Conservation (phyloP, 1,140 invertebrate species). For the Diachasma alloeum region DNA sequence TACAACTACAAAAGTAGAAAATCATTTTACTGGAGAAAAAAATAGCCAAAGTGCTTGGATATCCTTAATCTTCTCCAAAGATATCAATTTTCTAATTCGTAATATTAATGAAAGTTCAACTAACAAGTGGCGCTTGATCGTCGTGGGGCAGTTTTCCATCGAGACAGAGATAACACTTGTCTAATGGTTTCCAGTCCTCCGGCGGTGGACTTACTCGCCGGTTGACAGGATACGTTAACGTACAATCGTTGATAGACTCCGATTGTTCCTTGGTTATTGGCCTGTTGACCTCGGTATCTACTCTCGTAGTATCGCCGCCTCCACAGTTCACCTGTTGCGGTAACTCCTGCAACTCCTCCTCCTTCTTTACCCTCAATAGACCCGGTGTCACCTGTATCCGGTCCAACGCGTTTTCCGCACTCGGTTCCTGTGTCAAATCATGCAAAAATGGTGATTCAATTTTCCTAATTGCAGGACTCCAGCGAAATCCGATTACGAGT, state of each 20-base stretch:
- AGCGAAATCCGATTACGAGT: no score
- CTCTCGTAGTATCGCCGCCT: conserved; percentile 37
- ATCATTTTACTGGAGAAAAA: no score
- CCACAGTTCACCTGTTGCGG: conserved; percentile 41
- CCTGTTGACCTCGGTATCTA: conserved; percentile 45
- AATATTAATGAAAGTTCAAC: conserved; percentile 27
- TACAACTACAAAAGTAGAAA: no score
- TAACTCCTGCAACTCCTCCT: conserved; percentile 59
- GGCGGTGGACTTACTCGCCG: conserved; percentile 65
- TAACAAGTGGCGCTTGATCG: conserved; percentile 69
- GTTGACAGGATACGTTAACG: conserved; percentile 43
- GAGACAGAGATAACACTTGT: conserved; percentile 88
- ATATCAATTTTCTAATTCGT: not conserved
- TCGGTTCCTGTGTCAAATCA: conserved; percentile 44
- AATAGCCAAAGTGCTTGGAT: no score
- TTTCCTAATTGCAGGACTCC: no score
- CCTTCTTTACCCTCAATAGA: conserved; percentile 61
- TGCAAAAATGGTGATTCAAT: not conserved
- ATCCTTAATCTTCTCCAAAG: no score
- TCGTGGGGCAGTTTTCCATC: conserved; percentile 77
- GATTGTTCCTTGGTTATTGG: conserved; percentile 35
- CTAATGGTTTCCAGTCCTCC: conserved; percentile 84
- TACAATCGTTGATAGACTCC: conserved; percentile 39
- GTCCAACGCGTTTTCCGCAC: conserved; percentile 52
- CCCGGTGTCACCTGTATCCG: conserved; percentile 58